A percentile compares a stretch with the other conserved stretches of the same genome.
Conservation (phyloP, 2,797 vertebrate genomes). For the Siniperca undulata region DNA sequence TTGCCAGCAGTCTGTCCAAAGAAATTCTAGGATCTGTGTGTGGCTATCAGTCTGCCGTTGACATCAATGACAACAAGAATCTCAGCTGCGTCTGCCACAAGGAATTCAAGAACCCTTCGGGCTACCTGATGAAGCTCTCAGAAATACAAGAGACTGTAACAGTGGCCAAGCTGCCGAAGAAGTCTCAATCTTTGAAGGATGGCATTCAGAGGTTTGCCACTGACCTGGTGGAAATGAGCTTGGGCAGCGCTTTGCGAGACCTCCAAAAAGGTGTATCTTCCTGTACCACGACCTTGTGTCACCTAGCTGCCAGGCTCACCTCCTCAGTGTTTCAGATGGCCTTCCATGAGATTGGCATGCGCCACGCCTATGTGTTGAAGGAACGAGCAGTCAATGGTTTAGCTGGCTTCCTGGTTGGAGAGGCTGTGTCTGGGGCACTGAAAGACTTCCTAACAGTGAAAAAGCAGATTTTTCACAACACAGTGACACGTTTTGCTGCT, state of each 20-base stretch:
- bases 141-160: slow-evolving; percentile 88
- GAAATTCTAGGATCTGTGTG: slow-evolving; percentile 93
- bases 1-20: slow-evolving; percentile 91
- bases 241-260: slow-evolving; percentile 95
- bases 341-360: slow-evolving; percentile 96
- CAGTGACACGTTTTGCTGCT: slow-evolving; percentile 92
- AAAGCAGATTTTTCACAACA: slow-evolving; percentile 95
- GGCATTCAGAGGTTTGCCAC: slow-evolving; percentile 96
- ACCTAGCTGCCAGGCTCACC: slow-evolving; percentile 93
- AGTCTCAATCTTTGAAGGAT: slow-evolving; percentile 89
- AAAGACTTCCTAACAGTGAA: slow-evolving; percentile 93
- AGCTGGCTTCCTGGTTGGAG: slow-evolving; percentile 93
- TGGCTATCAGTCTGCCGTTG: slow-evolving; percentile 85
- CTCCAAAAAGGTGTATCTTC: slow-evolving; percentile 95
- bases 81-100: slow-evolving; percentile 89
- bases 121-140: slow-evolving; percentile 86
- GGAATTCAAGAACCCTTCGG: slow-evolving; percentile 84
- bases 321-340: slow-evolving; percentile 98
- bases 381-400: slow-evolving; percentile 92
- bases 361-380: slow-evolving; percentile 90
- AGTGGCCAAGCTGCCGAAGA: slow-evolving; percentile 87
- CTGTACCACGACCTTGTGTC: slow-evolving; percentile 94
- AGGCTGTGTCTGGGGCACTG: slow-evolving; percentile 93
- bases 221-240: slow-evolving; percentile 95
- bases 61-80: slow-evolving; percentile 88